Percentiles rank a stretch among this genome's conserved stretches.
Evolutionary conservation across 2,797 vertebrate genomes (phyloP).

Genomic region (Oreonectes daqikongensis): DNA sequence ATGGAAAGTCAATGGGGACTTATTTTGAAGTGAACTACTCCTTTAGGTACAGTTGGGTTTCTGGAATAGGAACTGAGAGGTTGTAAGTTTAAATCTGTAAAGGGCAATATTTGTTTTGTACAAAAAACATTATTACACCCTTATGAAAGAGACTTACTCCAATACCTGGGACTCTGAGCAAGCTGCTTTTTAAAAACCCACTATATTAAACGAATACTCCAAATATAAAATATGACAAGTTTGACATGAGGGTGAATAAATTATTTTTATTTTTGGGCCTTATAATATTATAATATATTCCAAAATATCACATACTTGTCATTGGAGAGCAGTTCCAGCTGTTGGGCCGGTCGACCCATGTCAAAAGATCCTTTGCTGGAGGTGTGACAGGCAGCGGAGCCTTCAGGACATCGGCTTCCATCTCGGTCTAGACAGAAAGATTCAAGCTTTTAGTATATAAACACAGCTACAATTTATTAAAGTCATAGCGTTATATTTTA

Average conservation of each 20-base stretch:
- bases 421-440: slow-evolving; percentile 60
- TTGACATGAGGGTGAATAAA: background rate
- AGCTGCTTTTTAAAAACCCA: no score
- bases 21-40: no score
- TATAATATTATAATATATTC: background rate
- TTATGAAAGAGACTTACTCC: background rate
- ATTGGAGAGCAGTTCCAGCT: slow-evolving; percentile 74
- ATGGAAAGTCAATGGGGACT: no score
- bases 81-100: background rate
- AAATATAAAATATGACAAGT: no score
- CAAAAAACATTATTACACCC: background rate
- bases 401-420: slow-evolving; percentile 74
- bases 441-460: background rate
- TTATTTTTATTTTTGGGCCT: background rate
- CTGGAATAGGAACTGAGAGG: background rate
- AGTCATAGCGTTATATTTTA: no score
- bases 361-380: slow-evolving; percentile 69
- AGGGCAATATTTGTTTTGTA: background rate
- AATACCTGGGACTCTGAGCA: no score
- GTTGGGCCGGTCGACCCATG: slow-evolving; percentile 80
- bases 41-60: background rate
- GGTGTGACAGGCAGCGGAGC: slow-evolving; percentile 86
- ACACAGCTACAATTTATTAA: background rate
- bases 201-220: no score
- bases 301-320: slow-evolving; percentile 78